A percentile compares a stretch with the other conserved stretches of the same genome.
Evolutionary conservation across 2,797 vertebrate species (phyloP).

Genomic region (Coregonus ussuriensis): DNA sequence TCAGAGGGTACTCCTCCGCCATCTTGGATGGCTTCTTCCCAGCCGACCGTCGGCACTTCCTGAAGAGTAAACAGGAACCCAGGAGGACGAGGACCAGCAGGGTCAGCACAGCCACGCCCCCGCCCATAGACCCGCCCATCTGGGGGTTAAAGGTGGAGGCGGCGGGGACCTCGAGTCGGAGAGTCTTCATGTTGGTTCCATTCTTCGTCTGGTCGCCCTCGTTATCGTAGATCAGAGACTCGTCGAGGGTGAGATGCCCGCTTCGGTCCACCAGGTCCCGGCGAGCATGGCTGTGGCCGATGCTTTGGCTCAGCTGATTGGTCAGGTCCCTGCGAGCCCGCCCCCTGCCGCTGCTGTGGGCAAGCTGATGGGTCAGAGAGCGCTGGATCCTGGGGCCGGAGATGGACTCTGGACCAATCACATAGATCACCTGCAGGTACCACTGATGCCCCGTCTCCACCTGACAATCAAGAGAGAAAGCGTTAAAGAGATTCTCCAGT

Average conservation of each 20-base stretch:
- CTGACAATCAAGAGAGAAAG: constrained; percentile 59
- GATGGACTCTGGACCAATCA: constrained; percentile 87
- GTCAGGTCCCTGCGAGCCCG: constrained; percentile 77
- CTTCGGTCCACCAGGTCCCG: constrained; percentile 81
- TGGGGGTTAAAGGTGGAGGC: constrained; percentile 78
- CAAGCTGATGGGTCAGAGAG: constrained; percentile 75
- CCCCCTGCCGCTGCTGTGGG: not conserved
- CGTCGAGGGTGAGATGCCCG: constrained; percentile 78
- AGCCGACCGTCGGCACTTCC: constrained; percentile 77
- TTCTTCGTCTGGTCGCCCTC: constrained; percentile 96
- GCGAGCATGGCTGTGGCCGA: constrained; percentile 41
- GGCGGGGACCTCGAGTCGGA: constrained; percentile 82
- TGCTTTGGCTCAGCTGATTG: not conserved
- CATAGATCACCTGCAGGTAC: constrained; percentile 97
- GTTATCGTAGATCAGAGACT: constrained; percentile 96
- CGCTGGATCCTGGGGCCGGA: constrained; percentile 85
- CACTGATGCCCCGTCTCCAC: constrained; percentile 98
- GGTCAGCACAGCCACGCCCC: constrained; percentile 80
- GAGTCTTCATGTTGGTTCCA: constrained; percentile 96
- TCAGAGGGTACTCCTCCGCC: constrained; percentile 85
- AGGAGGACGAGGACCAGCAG: constrained; percentile 81
- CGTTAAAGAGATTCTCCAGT: no score
- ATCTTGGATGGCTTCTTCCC: constrained; percentile 53
- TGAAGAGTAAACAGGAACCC: constrained; percentile 81
- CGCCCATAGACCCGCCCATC: constrained; percentile 83